Percentiles rank a stretch among this genome's conserved stretches.
Evolutionary conservation across 2,888 invertebrate species (phyloP).

Genomic region (Rotaria magnacalcarata): DNA sequence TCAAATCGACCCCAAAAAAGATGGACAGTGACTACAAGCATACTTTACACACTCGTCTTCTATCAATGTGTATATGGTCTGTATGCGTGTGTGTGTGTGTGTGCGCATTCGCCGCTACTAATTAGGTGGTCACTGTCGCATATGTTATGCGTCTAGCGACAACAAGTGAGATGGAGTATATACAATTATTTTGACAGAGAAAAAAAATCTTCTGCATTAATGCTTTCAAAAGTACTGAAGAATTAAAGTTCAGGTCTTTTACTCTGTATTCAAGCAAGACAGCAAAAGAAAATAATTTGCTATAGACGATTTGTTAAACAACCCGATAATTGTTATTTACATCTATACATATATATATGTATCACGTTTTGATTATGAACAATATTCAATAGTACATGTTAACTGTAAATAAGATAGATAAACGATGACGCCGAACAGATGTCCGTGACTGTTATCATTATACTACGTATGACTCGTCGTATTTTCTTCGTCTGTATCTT

Average conservation of each 20-base stretch:
- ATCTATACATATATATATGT: background rate
- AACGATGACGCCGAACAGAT: background rate
- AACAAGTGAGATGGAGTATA: slow-evolving; percentile 11
- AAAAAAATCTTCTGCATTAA: background rate
- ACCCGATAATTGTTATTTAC: background rate
- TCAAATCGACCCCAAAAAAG: background rate
- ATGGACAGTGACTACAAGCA: background rate
- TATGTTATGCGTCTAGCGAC: background rate
- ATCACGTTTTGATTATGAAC: background rate
- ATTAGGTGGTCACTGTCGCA: background rate
- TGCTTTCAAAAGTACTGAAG: background rate
- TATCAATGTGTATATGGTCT: background rate
- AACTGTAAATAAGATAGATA: background rate
- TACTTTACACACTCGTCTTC: background rate
- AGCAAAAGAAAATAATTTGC: background rate
- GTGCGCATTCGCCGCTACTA: background rate
- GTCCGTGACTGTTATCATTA: background rate
- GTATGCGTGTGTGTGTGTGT: background rate
- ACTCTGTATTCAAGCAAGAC: background rate
- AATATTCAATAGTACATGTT: background rate
- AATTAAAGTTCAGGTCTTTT: background rate
- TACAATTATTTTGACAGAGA: background rate
- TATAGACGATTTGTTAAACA: background rate
- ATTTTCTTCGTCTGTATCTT: background rate
- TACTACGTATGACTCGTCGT: background rate